A percentile compares a stretch with the other conserved stretches of the same genome.
Conservation (phyloP, 2,888 invertebrate genomes). For the Acanthosepion esculentum region DNA sequence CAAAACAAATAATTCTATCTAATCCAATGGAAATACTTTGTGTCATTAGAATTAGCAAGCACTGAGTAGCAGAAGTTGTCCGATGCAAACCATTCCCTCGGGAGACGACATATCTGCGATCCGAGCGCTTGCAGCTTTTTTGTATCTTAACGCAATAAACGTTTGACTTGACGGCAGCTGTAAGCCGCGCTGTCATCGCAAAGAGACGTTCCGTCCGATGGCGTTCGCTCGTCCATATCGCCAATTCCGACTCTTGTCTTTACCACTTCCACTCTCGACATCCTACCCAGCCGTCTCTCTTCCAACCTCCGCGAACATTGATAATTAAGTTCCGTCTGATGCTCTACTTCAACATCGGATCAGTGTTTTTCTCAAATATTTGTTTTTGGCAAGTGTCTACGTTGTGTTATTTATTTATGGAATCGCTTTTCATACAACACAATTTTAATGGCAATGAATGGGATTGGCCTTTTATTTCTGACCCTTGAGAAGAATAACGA, state of each 20-base stretch:
- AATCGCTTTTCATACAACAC: neutral
- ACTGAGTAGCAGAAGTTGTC: neutral
- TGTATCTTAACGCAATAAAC: slow-evolving; percentile 33
- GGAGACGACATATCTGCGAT: slow-evolving; percentile 3
- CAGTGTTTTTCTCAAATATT: neutral
- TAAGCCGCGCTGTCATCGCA: slow-evolving; percentile 17
- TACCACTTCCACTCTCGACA: neutral
- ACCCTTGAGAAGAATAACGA: neutral
- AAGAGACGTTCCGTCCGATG: neutral
- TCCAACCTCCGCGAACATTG: neutral
- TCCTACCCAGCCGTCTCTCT: neutral
- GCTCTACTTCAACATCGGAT: neutral
- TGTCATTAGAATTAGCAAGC: slow-evolving; percentile 2
- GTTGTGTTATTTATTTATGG: neutral
- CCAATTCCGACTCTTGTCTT: neutral
- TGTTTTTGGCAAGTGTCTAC: neutral
- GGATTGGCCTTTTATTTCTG: neutral
- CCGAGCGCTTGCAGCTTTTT: slow-evolving; percentile 25
- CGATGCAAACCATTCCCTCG: neutral
- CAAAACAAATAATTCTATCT: neutral
- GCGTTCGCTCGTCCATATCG: slow-evolving; percentile 11
- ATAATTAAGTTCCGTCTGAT: slow-evolving; percentile 20
- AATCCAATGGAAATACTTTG: slow-evolving; percentile 14
- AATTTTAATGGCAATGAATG: slow-evolving; percentile 6
- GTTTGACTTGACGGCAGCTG: slow-evolving; percentile 33